Conservation (phyloP, 2,888 invertebrate genomes). For the Drosophila phalerata region DNA sequence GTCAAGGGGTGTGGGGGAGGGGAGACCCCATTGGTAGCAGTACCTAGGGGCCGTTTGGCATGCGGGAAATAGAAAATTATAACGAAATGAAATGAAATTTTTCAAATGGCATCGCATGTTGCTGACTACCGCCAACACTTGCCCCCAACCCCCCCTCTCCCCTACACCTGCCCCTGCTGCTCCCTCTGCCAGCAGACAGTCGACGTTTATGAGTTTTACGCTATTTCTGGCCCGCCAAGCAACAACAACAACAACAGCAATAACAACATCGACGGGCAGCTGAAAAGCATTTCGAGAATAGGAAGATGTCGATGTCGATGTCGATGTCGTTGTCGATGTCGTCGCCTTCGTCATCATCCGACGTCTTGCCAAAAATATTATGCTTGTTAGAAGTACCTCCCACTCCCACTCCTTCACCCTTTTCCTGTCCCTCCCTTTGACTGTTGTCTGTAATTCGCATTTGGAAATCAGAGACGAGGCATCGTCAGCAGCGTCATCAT, state of each 20-base stretch:
- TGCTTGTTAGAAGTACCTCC: constrained; percentile 63
- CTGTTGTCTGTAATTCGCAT: constrained; percentile 65
- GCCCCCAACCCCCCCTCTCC: constrained; percentile 2
- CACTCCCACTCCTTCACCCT: too few relatives aligned
- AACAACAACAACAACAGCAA: constrained; percentile 60
- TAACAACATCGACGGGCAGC: constrained; percentile 53
- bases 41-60: constrained; percentile 80
- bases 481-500: constrained; percentile 3
- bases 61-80: constrained; percentile 79
- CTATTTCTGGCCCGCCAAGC: constrained; percentile 77
- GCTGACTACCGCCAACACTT: constrained; percentile 47
- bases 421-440: background rate
- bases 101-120: constrained; percentile 79
- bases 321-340: constrained; percentile 60
- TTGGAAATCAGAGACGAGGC: constrained; percentile 60
- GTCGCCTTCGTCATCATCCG: constrained; percentile 28
- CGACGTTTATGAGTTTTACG: constrained; percentile 78
- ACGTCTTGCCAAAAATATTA: constrained; percentile 66
- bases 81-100: constrained; percentile 75
- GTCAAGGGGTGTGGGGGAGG: background rate
- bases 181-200: constrained; percentile 9
- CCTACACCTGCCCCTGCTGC: background rate
- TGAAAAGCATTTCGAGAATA: constrained; percentile 68
- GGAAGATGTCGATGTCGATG: constrained; percentile 64
- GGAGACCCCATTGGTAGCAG: constrained; percentile 54